These are phyloP conservation scores for Nanorana parkeri DNA, from an alignment of 2,113 vertebrate species.

Conservation along the genomic window DNA sequence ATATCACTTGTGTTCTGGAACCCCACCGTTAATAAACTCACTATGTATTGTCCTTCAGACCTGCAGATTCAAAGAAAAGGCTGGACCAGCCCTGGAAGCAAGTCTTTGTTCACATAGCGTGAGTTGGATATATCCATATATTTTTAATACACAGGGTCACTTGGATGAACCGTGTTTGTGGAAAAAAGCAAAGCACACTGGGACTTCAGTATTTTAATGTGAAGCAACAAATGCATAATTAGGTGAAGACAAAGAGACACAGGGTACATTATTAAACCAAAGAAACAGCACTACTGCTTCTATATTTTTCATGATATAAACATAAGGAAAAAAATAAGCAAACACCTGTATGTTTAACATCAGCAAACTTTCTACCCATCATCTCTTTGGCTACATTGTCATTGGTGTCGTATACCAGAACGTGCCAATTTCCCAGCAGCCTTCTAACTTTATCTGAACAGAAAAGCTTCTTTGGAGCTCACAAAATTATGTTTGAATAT, in stretches of 20 bases:
- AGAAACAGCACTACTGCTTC: no score
- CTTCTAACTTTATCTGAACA: no score
- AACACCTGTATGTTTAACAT: no score
- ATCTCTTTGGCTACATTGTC: no score
- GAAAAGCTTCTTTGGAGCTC: no score
- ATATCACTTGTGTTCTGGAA: conserved; percentile 42
- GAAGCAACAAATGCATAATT: neutral
- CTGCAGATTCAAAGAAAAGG: conserved; percentile 35
- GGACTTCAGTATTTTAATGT: neutral
- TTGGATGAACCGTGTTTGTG: conserved; percentile 14
- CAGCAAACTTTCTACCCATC: no score
- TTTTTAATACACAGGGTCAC: conserved; percentile 38
- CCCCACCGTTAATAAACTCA: conserved; percentile 35
- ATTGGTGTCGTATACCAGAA: no score
- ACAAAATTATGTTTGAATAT: no score
- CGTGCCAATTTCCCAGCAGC: no score
- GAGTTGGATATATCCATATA: conserved; percentile 34
- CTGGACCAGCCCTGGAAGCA: conserved; percentile 1
- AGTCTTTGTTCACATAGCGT: conserved; percentile 14
- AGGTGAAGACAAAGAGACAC: neutral
- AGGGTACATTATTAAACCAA: neutral
- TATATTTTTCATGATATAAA: no score
- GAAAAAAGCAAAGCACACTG: neutral
- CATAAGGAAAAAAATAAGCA: no score
- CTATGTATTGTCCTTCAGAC: conserved; percentile 27